phyloP scores from a whole-genome alignment of 1,140 invertebrate genomes.

The Radopholus similis region DNA sequence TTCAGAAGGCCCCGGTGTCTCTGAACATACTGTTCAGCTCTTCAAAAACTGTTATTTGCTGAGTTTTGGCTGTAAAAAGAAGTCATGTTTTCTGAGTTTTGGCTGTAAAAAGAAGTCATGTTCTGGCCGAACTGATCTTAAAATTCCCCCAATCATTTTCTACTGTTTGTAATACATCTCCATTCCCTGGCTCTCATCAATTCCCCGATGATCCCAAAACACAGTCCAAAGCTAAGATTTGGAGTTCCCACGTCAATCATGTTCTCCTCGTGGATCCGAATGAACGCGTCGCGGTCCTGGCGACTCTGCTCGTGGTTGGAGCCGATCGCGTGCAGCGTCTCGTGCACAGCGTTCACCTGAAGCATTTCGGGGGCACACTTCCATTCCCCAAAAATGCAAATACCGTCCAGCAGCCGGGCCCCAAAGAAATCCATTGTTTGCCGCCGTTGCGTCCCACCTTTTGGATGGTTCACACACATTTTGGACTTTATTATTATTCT shows the following conservation, averaged over 20 bases:
- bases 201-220: neutral
- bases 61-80: too few species aligned
- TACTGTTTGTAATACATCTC: neutral
- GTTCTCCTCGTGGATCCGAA: constrained; percentile 64
- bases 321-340: constrained; percentile 54
- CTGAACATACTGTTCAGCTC: too few species aligned
- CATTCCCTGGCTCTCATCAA: neutral
- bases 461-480: neutral
- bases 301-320: constrained; percentile 66
- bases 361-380: neutral
- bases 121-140: too few species aligned
- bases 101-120: too few species aligned
- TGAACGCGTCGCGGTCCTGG: constrained; percentile 64
- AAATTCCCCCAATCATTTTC: too few species aligned
- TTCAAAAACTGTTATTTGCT: too few species aligned
- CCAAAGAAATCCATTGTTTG: constrained; percentile 12
- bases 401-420: constrained; percentile 17
- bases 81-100: too few species aligned
- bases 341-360: constrained; percentile 48
- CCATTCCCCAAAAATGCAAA: neutral
- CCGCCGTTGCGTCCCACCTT: constrained; percentile 3
- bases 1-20: too few species aligned
- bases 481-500: neutral
- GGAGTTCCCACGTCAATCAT: constrained; percentile 1
- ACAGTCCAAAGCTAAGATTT: neutral